These are phyloP conservation scores for Clupea harengus DNA, from an alignment of 2,113 vertebrate species.

Conservation along the genomic window DNA sequence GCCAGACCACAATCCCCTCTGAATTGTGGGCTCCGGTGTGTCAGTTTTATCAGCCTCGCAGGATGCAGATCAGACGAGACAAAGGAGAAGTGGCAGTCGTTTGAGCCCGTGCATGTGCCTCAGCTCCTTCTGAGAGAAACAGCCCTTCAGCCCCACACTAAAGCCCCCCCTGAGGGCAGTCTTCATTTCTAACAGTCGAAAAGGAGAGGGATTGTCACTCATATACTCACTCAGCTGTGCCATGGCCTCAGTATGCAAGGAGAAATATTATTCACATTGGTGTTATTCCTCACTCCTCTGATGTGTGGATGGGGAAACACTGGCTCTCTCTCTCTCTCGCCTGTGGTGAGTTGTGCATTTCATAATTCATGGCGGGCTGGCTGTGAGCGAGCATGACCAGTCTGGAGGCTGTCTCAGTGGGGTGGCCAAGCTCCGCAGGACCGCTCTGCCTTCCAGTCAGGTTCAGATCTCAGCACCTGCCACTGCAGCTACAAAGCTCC, in stretches of 20 bases:
- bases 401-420: conserved; percentile 26
- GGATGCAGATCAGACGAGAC: conserved; percentile 18
- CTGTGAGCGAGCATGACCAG: conserved; percentile 1
- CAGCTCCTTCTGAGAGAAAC: background rate
- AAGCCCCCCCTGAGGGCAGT: background rate
- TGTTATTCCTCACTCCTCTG: background rate
- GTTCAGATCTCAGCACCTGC: background rate
- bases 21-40: background rate
- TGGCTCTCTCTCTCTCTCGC: background rate
- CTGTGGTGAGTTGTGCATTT: background rate
- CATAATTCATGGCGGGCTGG: conserved; percentile 10
- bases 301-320: background rate
- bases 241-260: background rate
- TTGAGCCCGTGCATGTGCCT: background rate
- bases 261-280: background rate
- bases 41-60: background rate
- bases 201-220: background rate
- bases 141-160: too few species aligned
- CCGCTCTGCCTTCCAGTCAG: conserved; percentile 12
- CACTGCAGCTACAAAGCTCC: conserved; percentile 61
- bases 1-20: conserved; percentile 19
- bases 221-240: background rate
- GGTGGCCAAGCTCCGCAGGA: background rate
- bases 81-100: background rate
- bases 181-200: background rate